Evolutionary conservation across 2,888 invertebrate genomes (phyloP).

Genomic region (Dynastes maya): DNA sequence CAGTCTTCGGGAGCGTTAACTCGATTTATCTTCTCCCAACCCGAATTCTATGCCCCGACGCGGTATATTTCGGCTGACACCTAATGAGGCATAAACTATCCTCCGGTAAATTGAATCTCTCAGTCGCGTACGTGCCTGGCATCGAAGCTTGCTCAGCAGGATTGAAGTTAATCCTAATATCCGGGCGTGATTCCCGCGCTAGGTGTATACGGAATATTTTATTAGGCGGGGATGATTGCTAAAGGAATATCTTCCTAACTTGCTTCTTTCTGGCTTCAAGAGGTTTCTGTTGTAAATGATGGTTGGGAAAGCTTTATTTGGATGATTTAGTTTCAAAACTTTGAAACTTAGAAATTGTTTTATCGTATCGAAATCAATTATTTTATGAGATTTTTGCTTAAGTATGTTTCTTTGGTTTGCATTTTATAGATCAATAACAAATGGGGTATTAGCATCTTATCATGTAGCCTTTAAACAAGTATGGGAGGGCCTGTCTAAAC

Average conservation of each 20-base stretch:
- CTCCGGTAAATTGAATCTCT: conserved; percentile 41
- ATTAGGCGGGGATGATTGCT: conserved; percentile 26
- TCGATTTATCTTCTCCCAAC: conserved; percentile 28
- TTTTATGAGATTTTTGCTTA: too few species aligned
- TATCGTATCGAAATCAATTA: too few species aligned
- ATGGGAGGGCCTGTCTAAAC: too few species aligned
- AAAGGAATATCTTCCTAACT: neutral
- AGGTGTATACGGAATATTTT: conserved; percentile 11
- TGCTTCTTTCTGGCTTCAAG: neutral
- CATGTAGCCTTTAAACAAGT: too few species aligned
- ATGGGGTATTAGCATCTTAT: too few species aligned
- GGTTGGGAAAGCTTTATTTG: too few species aligned
- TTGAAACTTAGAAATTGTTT: too few species aligned
- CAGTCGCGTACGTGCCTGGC: conserved; percentile 27
- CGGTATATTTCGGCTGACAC: conserved; percentile 35
- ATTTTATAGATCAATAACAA: too few species aligned
- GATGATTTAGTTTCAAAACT: too few species aligned
- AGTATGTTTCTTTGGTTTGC: too few species aligned
- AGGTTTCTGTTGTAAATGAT: too few species aligned
- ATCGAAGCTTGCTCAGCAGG: conserved; percentile 32
- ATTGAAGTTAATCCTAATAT: conserved; percentile 38
- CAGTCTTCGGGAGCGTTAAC: conserved; percentile 25
- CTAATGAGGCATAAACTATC: conserved; percentile 43
- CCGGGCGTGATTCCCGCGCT: conserved; percentile 25
- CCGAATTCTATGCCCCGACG: conserved; percentile 13